These are phyloP conservation scores for Psilanteris sp. DNA, from an alignment of 1,140 invertebrate species.

Conservation along the genomic window DNA sequence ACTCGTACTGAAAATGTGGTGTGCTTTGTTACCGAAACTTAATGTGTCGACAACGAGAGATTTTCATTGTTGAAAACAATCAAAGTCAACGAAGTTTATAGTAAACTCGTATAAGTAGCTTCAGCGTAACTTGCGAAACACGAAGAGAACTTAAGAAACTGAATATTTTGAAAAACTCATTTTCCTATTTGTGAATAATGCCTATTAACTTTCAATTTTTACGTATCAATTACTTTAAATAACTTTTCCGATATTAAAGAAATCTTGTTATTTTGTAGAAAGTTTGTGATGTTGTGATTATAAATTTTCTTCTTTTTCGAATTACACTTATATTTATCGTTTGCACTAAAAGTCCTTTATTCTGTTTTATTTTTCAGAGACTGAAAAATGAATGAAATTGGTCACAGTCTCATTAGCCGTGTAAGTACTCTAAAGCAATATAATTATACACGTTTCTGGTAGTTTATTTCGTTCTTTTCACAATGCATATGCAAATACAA, in stretches of 20 bases:
- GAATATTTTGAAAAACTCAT: conserved; percentile 16
- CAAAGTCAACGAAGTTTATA: conserved; percentile 56
- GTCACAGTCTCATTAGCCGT: no score
- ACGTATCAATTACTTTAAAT: conserved; percentile 3
- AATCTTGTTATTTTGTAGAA: no score
- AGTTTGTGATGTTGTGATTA: no score
- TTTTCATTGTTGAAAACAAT: conserved; percentile 53
- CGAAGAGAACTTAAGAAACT: conserved; percentile 21
- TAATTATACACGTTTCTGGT: no score
- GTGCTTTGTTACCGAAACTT: conserved; percentile 57
- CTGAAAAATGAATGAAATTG: no score
- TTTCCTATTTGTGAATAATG: conserved; percentile 38
- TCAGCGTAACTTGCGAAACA: conserved; percentile 29
- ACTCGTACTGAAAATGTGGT: conserved; percentile 20
- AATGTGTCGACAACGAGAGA: conserved; percentile 53
- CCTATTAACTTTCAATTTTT: conserved; percentile 27
- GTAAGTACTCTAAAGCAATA: no score
- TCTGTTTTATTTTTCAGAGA: no score
- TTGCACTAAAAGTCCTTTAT: no score
- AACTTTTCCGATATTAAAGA: no score
- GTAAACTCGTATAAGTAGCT: conserved; percentile 53
- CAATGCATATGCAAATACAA: no score
- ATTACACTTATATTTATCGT: no score
- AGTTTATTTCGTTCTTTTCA: no score
- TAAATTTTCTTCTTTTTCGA: conserved; percentile 18